Conservation (phyloP, 2,113 vertebrate genomes). For the Caracal caracal region DNA sequence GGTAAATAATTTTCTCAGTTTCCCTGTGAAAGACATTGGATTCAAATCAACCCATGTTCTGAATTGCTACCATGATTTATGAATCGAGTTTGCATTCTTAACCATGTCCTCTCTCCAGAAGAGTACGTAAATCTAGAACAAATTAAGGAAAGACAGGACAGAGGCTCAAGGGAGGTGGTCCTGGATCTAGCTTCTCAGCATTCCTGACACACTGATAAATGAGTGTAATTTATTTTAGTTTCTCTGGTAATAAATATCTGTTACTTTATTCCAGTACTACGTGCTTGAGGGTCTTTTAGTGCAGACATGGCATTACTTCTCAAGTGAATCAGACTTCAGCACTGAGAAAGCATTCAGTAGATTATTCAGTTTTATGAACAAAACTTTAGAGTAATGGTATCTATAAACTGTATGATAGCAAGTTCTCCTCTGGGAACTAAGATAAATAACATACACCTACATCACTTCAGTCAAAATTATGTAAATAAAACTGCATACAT, state of each 20-base stretch:
- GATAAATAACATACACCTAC: background rate
- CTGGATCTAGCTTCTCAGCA: background rate
- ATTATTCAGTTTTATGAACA: background rate
- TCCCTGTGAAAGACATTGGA: background rate
- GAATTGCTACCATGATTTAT: background rate
- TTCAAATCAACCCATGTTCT: background rate
- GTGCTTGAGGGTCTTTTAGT: background rate
- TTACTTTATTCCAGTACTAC: background rate
- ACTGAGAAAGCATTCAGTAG: background rate
- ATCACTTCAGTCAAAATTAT: background rate
- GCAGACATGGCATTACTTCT: background rate
- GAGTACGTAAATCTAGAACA: background rate
- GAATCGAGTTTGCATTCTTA: background rate
- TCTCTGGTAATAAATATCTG: background rate
- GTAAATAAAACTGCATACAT: background rate
- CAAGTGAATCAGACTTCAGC: background rate
- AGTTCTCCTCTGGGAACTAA: background rate
- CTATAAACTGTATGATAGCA: background rate
- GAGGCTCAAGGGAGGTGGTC: background rate
- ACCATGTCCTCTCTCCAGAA: background rate
- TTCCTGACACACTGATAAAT: background rate
- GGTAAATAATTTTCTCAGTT: background rate
- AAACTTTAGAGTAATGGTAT: background rate
- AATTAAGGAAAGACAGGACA: background rate
- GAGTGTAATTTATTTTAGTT: background rate